A percentile compares a stretch with the other conserved stretches of the same genome.
These are phyloP conservation scores for Bucco capensis DNA, from an alignment of 2,113 vertebrate species.

Conservation along the genomic window DNA sequence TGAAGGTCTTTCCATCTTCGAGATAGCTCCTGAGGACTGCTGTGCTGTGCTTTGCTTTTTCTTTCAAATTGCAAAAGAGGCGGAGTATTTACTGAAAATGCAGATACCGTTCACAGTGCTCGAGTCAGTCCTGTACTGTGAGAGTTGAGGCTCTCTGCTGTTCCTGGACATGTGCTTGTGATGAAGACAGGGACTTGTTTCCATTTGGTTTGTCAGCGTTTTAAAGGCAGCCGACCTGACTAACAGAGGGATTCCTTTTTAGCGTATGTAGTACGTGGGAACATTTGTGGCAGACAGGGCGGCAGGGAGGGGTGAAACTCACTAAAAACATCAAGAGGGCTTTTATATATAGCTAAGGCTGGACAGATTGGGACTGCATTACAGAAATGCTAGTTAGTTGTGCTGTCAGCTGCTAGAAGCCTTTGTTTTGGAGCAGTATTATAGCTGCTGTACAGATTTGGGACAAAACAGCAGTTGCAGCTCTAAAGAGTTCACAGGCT, in stretches of 20 bases:
- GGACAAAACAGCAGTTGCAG: neutral
- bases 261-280: rapidly evolving
- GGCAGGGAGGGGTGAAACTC: rapidly evolving
- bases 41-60: neutral
- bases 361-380: rapidly evolving
- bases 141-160: neutral
- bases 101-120: rapidly evolving
- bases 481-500: neutral
- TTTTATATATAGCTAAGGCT: neutral
- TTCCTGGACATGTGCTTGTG: neutral
- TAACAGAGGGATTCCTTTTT: neutral
- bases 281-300: neutral
- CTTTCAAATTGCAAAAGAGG: neutral
- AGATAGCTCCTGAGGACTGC: no score
- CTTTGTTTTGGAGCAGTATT: neutral
- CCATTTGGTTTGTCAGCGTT: neutral
- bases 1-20: rapidly evolving
- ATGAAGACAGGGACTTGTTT: neutral
- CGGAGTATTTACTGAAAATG: neutral
- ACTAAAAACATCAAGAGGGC: neutral
- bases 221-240: neutral
- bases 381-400: neutral
- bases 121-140: rapidly evolving
- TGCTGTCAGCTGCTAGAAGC: neutral
- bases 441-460: rapidly evolving